phyloP scores from a whole-genome alignment of 2,113 vertebrate species.

The Daubentonia madagascariensis region DNA sequence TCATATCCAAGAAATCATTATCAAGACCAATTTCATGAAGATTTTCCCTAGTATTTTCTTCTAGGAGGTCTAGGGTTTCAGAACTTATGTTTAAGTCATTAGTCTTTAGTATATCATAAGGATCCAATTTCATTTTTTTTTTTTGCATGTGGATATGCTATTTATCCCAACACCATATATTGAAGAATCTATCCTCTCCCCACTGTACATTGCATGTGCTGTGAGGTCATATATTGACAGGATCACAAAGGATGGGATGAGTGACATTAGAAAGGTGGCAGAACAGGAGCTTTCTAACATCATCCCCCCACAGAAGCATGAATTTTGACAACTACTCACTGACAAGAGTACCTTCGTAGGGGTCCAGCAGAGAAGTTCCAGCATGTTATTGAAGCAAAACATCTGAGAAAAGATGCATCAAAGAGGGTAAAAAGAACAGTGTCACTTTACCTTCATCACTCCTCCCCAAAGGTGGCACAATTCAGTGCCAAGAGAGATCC shows the following conservation, averaged over 20 bases:
- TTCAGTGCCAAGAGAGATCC: not conserved
- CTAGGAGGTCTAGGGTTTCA: not conserved
- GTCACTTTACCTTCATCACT: not conserved
- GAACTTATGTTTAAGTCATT: not conserved
- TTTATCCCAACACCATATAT: not conserved
- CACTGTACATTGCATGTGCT: no score
- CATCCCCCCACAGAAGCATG: rapidly evolving
- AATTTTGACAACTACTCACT: not conserved
- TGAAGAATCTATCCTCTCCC: not conserved
- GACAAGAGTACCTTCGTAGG: not conserved
- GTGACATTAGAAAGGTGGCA: not conserved
- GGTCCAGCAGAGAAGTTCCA: not conserved
- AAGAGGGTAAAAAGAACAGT: not conserved
- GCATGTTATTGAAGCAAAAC: not conserved
- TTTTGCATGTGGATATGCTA: not conserved
- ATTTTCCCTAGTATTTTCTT: not conserved
- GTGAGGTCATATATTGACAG: not conserved
- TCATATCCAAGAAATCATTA: no score
- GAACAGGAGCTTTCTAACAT: not conserved
- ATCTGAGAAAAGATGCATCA: not conserved
- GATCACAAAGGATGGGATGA: not conserved
- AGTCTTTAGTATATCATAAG: not conserved
- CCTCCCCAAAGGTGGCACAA: not conserved
- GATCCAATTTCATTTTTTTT: not conserved
- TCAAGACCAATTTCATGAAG: not conserved